Evolutionary conservation across 2,797 vertebrate genomes (phyloP), one percentile per base, ranked within the genome.

Genomic region (Sebastes nivosus): DNA sequence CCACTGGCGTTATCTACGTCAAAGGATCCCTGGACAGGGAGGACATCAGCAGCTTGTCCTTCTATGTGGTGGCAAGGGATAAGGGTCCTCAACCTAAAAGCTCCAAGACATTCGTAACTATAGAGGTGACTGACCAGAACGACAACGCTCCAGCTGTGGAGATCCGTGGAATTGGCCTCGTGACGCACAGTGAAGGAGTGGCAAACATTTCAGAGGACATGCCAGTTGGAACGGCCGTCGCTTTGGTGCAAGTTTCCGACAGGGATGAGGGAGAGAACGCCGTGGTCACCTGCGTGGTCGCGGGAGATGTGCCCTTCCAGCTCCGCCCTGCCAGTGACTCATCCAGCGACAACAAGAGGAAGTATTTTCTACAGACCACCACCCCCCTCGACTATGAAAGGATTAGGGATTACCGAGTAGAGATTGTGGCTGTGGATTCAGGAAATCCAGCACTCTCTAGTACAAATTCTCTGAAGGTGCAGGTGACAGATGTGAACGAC

Each of bases 141-240:
- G 99, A 99, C 93, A 99, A 99, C 0, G 97, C 97, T 0, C 99
- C 99, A 36, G 96, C 97, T 76, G 98, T 99, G 67, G 98, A 99
- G 93, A 99, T 99, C 34, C 95, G 99, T 65, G 98, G 99, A 2
- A 99, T 99, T 66, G 99, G 99, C 20, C 94, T 99, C 0, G 97
- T 99, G 76, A 99, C 97, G 5, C 99, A 99, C 92, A 98, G 97
- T 79, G 97, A 98, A 20, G 98, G 99, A 58, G 96, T 99, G 88
- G 99, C 99, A 0, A 99, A 99, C 87, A 99, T 99, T 84, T 98
- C 98, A 0, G 99, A 99, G 92, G 99, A 99, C 1, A 99, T 99
- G 94, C 96, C 98, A 0, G 97, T 98, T 66, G 97, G 98, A 88
- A 99, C 99, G 18, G 97, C 99, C 0, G 99, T 99, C 69, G 99